Conservation (phyloP, 1,140 invertebrate genomes). For the Phortica variegata region DNA sequence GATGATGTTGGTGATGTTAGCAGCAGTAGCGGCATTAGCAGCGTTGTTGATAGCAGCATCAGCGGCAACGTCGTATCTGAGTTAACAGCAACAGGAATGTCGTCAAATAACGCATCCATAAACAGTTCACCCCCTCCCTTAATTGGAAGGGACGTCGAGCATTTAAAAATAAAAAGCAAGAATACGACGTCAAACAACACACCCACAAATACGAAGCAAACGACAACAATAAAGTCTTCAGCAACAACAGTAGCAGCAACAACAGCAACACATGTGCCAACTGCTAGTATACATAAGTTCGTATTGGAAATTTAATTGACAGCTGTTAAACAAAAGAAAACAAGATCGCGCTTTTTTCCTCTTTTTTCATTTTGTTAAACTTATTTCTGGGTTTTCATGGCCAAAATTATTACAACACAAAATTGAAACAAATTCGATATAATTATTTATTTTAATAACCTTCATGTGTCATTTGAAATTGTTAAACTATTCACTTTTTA, state of each 20-base stretch:
- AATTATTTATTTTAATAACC: too few species aligned
- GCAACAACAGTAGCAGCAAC: conserved; percentile 11
- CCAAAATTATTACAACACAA: too few species aligned
- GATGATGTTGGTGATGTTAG: conserved; percentile 45
- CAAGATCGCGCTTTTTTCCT: too few species aligned
- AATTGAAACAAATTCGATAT: too few species aligned
- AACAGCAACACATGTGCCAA: conserved; percentile 13
- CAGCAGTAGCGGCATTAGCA: conserved; percentile 8
- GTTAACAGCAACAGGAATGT: conserved; percentile 3
- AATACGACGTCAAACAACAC: conserved; percentile 23
- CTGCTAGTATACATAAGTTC: too few species aligned
- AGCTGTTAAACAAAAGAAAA: too few species aligned
- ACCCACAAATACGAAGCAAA: too few species aligned
- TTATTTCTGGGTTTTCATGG: too few species aligned
- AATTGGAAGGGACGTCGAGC: conserved; percentile 53
- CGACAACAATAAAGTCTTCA: conserved; percentile 6
- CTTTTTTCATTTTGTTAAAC: too few species aligned
- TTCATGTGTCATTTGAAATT: too few species aligned
- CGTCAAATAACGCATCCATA: conserved; percentile 16
- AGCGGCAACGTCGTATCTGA: conserved; percentile 21
- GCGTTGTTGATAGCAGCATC: conserved; percentile 1
- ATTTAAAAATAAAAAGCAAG: conserved; percentile 13
- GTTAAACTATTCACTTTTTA: conserved; percentile 1
- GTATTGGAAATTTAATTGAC: too few species aligned
- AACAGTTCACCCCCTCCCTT: conserved; percentile 50